Evolutionary conservation across 2,888 invertebrate species (phyloP), one percentile per base, ranked within the genome.

Genomic region (Cheilosia grossa): DNA sequence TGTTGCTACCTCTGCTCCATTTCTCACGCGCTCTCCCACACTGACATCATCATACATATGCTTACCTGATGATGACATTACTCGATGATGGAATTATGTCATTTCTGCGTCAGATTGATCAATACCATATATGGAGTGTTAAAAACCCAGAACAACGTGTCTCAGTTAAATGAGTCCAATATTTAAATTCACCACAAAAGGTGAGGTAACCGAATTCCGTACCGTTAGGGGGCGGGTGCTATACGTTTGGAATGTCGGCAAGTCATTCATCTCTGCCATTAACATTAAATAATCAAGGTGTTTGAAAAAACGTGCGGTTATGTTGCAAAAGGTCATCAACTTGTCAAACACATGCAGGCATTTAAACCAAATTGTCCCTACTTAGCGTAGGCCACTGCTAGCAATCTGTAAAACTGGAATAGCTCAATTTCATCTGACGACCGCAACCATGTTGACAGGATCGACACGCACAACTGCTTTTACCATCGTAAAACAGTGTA

Each of bases 391-490:
- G 51, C 72, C 54, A 67, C 37, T 49, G 67, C 10, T 21, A 13
- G 2, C 49, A 24, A 24, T 73, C 49, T 64, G 64, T 79, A 44
- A 74, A 69, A 61, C 44, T 51, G 63, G 70, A 80, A 83, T 75
- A 80, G 83, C 74, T 83, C 69, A 67, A 83, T 83, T 80, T 67
- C 44, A 56, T 27, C 19, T 17, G 17, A 47, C 51, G n/a, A 54
- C 17, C 24, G 37, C 37, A 56, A 74, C 49, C 33, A 3, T 24
- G 56, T 56, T 63, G 69, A 63, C 58, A 21, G 40, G 53, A 75
- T 21, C 15, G 37, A 13, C 58, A 53, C 19, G 21, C 21, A 21
- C 51, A 17, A 21, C n/a, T 21, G 53, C 17, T 4, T 19, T 44
- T 17, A n/a, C 4, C 24, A 15, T 63, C 83, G 54, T 78, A 73